Base-by-base conservation (phyloP, 2,888 invertebrate species). In the Augochlorella aurata region DNA sequence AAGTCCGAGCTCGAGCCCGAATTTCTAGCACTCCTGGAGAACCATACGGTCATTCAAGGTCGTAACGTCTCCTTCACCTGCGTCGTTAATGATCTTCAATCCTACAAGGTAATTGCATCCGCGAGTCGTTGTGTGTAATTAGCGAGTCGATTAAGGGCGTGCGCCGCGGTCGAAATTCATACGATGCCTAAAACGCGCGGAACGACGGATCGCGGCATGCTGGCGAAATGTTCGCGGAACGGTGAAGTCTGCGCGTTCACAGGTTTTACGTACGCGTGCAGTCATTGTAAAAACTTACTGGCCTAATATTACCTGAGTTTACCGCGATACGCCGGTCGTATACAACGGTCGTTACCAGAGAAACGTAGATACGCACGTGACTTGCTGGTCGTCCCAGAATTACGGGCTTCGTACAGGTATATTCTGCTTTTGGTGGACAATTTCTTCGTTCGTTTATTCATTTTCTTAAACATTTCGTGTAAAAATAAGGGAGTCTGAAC, bases 61-160 rank as follows among this genome's bases (percentile, higher is more conserved):
- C 95, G 98, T 74, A 98, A 98, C 93, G 96, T 98, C 79, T 96
- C 96, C 92, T 98, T 98, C 94, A 98, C 98, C 72, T 98, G 98
- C 93, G 97, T 97, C 89, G 98, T 98, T 92, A 97, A 98, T 94
- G 97, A 98, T 94, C 96, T 98, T 89, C 97, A 97, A 87, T 95
- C 96, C 92, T 98, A 97, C 94, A 97, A 97, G 96, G 98, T 98
- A 95, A 86, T 81, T 86, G 83, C 85, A 81, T 65, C 72, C 77
- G 69, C 65, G 49, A 49, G 78, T 65, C 52, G 67, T 38, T 38
- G 76, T 75, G 69, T 88, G 69, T 88, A 88, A 88, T 88, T 88
- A 87, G 81, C 74, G 66, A 79, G 78, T 87, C 88, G 87, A 88
- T 88, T 88, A 88, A 83, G 85, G 84, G 63, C 88, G 63, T 44